Conservation (phyloP, 2,113 vertebrate genomes). For the Clarias batrachus region DNA sequence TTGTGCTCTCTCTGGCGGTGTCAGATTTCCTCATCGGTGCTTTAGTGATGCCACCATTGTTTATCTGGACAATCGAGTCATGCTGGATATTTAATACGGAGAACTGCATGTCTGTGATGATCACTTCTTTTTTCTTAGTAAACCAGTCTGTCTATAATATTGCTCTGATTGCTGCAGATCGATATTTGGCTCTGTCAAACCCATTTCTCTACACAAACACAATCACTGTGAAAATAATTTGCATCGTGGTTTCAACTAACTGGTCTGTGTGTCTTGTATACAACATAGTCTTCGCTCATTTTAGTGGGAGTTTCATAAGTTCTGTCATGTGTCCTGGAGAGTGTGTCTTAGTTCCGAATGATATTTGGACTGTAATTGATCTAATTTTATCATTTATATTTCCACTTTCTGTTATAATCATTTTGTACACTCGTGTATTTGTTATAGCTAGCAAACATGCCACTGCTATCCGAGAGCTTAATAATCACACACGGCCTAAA, state of each 20-base stretch:
- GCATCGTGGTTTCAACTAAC: not conserved
- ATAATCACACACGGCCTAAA: not conserved
- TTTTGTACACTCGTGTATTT: conserved; percentile 35
- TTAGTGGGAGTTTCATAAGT: not conserved
- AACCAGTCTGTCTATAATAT: conserved; percentile 26
- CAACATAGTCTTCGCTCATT: conserved; percentile 16
- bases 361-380: not conserved
- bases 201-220: conserved; percentile 39
- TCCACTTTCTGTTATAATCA: conserved; percentile 41
- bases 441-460: conserved; percentile 48
- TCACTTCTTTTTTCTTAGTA: not conserved
- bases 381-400: conserved; percentile 15
- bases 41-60: not conserved
- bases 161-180: conserved; percentile 43
- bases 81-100: not conserved
- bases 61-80: not conserved
- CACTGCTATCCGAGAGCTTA: conserved; percentile 51
- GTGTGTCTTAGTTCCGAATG: not conserved
- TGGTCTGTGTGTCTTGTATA: conserved; percentile 10
- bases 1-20: conserved; percentile 54
- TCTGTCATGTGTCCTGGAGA: not conserved
- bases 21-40: not conserved
- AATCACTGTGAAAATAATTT: not conserved
- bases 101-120: conserved; percentile 17
- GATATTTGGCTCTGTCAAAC: conserved; percentile 31